Percentiles rank a stretch among this genome's conserved stretches.
These are phyloP conservation scores for Echeneis naucrates DNA, from an alignment of 2,797 vertebrate species.

Conservation along the genomic window DNA sequence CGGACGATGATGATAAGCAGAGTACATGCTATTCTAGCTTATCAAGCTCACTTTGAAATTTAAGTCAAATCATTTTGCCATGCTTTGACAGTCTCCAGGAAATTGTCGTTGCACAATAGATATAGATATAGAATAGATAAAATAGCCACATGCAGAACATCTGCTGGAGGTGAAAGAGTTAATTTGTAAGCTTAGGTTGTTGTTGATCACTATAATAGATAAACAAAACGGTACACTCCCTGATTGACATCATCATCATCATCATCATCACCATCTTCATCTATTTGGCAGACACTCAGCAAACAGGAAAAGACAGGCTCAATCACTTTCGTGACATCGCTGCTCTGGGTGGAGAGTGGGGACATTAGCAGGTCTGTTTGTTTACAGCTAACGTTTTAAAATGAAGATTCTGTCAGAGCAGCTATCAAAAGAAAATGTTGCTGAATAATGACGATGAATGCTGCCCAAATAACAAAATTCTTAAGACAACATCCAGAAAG, in stretches of 20 bases:
- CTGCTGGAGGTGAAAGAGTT: slow-evolving; percentile 11
- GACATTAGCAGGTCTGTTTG: too few species aligned
- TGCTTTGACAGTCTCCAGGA: slow-evolving; percentile 39
- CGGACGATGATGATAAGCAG: slow-evolving; percentile 40
- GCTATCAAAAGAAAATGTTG: not conserved
- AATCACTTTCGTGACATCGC: too few species aligned
- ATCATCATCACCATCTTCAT: too few species aligned
- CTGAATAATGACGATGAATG: not conserved
- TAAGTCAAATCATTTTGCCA: slow-evolving; percentile 47
- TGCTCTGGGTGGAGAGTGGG: too few species aligned
- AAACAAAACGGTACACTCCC: not conserved
- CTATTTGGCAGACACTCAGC: too few species aligned
- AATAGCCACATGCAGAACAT: slow-evolving; percentile 8
- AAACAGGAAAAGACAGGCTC: too few species aligned
- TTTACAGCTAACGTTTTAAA: too few species aligned
- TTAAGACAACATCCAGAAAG: not conserved
- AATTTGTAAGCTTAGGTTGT: not conserved
- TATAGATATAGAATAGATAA: too few species aligned
- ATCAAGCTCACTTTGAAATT: slow-evolving; percentile 44
- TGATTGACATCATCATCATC: too few species aligned
- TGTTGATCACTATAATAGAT: slow-evolving; percentile 9
- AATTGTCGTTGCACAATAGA: slow-evolving; percentile 32
- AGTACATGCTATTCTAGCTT: slow-evolving; percentile 37
- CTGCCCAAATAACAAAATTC: not conserved
- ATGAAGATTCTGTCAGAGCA: not conserved